Conservation (phyloP, 2,888 invertebrate species). For the Spicauda simplicius region DNA sequence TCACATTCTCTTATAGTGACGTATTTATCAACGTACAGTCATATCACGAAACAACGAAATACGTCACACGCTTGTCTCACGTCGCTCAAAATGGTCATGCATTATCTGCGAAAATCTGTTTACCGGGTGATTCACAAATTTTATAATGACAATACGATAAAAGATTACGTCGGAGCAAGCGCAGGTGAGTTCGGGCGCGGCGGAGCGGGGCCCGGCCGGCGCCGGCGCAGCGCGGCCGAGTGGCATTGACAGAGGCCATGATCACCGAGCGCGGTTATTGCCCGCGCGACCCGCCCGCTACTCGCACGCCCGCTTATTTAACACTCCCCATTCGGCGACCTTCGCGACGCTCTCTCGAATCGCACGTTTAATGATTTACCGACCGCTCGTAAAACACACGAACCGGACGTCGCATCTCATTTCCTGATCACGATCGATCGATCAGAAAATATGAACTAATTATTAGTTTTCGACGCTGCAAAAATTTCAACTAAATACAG, state of each 20-base stretch:
- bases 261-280: conserved; percentile 75
- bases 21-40: neutral
- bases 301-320: conserved; percentile 36
- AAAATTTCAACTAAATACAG: neutral
- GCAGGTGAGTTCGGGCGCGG: conserved; percentile 40
- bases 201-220: conserved; percentile 42
- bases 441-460: neutral
- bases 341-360: conserved; percentile 49
- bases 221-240: conserved; percentile 44
- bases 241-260: conserved; percentile 81
- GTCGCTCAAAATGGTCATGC: conserved; percentile 6
- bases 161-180: conserved; percentile 51
- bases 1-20: neutral
- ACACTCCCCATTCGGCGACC: conserved; percentile 49
- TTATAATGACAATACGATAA: conserved; percentile 49
- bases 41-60: neutral
- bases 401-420: conserved; percentile 10
- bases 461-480: neutral
- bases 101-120: conserved; percentile 49
- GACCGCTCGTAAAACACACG: conserved; percentile 32
- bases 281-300: conserved; percentile 59
- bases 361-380: conserved; percentile 35
- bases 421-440: neutral
- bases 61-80: conserved; percentile 3
- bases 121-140: conserved; percentile 55